phyloP scores from a whole-genome alignment of 2,888 invertebrate species.

The Trachelus iudaicus region DNA sequence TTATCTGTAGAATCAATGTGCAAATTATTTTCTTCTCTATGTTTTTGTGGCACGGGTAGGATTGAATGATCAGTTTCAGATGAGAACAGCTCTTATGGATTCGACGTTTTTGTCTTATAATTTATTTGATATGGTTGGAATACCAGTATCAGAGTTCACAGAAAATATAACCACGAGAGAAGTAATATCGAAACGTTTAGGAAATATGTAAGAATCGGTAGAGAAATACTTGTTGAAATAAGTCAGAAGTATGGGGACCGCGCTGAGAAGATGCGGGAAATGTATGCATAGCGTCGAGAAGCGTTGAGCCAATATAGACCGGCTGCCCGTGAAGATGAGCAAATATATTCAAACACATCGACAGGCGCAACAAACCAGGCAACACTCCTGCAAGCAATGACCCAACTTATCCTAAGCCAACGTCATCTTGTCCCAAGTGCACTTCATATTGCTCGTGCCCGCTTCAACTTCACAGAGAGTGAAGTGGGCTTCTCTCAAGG shows the following conservation, averaged over 20 bases:
- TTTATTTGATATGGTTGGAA: neutral
- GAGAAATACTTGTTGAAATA: neutral
- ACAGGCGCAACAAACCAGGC: slow-evolving; percentile 29
- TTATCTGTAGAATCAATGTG: neutral
- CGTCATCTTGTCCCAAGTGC: slow-evolving; percentile 33
- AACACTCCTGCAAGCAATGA: slow-evolving; percentile 22
- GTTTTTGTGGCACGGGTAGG: neutral
- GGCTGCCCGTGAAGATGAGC: slow-evolving; percentile 22
- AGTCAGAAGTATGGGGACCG: neutral
- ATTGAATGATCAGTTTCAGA: neutral
- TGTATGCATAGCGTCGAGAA: neutral
- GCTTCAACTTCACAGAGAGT: slow-evolving; percentile 4
- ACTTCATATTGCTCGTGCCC: slow-evolving; percentile 36
- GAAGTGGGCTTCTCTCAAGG: slow-evolving; percentile 11
- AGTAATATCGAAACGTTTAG: neutral
- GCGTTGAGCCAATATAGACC: slow-evolving; percentile 18
- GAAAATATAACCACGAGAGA: neutral
- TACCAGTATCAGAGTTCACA: neutral
- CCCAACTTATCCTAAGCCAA: slow-evolving; percentile 34
- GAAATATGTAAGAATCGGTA: neutral
- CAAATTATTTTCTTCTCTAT: neutral
- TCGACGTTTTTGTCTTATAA: neutral
- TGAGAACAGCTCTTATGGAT: neutral
- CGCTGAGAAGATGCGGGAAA: neutral
- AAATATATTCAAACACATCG: slow-evolving; percentile 52